phyloP scores from a whole-genome alignment of 2,888 invertebrate genomes.

The Drosophila glabriapex region DNA sequence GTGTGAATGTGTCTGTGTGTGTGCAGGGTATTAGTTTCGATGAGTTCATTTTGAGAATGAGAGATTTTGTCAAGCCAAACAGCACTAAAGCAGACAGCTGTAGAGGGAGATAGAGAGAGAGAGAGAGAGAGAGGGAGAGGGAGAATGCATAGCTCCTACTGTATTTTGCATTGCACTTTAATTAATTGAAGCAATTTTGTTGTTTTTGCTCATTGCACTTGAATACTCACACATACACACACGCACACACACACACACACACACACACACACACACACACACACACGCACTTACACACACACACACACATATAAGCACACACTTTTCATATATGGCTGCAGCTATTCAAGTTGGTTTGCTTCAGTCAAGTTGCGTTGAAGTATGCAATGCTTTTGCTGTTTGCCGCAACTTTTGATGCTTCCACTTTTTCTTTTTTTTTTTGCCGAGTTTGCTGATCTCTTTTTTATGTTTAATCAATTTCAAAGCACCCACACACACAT shows the following conservation, averaged over 20 bases:
- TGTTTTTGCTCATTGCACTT: conserved; percentile 5
- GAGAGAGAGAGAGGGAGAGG: neutral
- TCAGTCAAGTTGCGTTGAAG: conserved; percentile 14
- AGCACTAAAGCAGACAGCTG: neutral
- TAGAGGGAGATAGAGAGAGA: neutral
- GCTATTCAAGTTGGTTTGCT: conserved; percentile 11
- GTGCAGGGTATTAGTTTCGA: neutral
- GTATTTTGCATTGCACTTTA: neutral
- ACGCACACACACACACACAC: neutral
- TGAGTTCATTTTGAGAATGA: neutral
- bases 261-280: no score
- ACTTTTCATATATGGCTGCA: conserved; percentile 4
- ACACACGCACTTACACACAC: neutral
- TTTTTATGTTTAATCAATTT: conserved; percentile 65
- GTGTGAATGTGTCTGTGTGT: neutral
- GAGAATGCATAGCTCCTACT: neutral
- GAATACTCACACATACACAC: neutral
- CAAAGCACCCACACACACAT: conserved; percentile 17
- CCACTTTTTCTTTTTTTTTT: conserved; percentile 17
- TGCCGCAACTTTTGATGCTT: conserved; percentile 34
- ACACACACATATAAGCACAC: neutral
- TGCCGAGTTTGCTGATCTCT: conserved; percentile 65
- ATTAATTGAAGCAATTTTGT: conserved; percentile 1
- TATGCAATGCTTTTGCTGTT: conserved; percentile 39
- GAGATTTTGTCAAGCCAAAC: neutral